Conservation (phyloP, 2,797 vertebrate genomes). For the Notolabrus celidotus region DNA sequence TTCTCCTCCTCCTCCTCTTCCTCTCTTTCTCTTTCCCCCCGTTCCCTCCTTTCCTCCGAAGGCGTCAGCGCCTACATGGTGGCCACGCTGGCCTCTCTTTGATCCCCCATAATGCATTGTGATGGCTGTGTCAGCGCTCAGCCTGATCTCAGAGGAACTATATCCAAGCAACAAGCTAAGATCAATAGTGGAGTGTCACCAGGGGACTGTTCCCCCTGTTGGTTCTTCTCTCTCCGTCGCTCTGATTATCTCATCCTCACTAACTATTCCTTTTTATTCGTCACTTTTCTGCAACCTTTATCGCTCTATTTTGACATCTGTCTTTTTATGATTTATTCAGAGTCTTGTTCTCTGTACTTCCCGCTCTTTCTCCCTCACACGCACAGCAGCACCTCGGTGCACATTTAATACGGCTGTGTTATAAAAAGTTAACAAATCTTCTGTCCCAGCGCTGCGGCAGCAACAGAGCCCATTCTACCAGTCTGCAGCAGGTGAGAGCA, state of each 20-base stretch:
- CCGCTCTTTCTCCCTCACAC: slow-evolving; percentile 21
- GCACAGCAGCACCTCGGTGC: slow-evolving; percentile 28
- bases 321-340: slow-evolving; percentile 56
- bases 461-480: neutral
- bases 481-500: neutral
- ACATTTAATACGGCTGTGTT: slow-evolving; percentile 42
- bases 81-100: slow-evolving; percentile 68
- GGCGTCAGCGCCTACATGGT: slow-evolving; percentile 43
- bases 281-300: slow-evolving; percentile 40
- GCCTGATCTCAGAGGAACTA: slow-evolving; percentile 67
- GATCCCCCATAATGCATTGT: slow-evolving; percentile 77
- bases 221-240: slow-evolving; percentile 37
- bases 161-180: slow-evolving; percentile 67
- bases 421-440: slow-evolving; percentile 42
- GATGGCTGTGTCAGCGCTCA: slow-evolving; percentile 70
- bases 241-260: slow-evolving; percentile 58
- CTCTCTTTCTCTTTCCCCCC: slow-evolving; percentile 8
- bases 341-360: slow-evolving; percentile 39
- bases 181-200: slow-evolving; percentile 64
- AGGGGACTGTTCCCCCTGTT: slow-evolving; percentile 52
- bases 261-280: slow-evolving; percentile 24
- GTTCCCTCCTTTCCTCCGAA: neutral
- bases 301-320: slow-evolving; percentile 40
- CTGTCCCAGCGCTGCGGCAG: slow-evolving; percentile 5
- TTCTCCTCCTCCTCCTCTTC: slow-evolving; percentile 29